Base-by-base conservation (phyloP, 1,140 invertebrate genomes). In the Goniozus legneri region DNA sequence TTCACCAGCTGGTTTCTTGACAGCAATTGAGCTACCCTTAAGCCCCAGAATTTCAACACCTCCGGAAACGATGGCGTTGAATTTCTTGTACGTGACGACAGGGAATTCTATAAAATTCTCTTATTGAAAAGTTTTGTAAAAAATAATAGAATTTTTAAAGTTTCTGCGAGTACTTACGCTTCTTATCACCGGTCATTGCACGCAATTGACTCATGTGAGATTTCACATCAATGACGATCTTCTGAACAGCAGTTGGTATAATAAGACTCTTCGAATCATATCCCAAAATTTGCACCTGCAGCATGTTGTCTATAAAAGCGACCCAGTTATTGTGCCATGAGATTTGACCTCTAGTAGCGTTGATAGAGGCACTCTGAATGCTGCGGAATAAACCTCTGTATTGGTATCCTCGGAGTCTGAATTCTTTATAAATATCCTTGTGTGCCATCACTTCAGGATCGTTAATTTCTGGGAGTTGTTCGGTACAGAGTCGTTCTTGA, bases 371-470 rank as follows among this genome's bases (percentile, higher is more conserved):
- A 60, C 77, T 73, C 10, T 78, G 65, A 8, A 88, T 65, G 10
- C 81, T 84, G 53, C 84, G 80, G 76, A 95, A 96, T 0, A 82
- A 64, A 19, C 87, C 86, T 16, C 80, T 83, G 72, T 97, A 97
- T 50, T 97, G 86, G 65, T 97, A 97, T 1, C 95, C 95, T 59
- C 93, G 80, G 0, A 97, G 78, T 59, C 85, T 80, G 1, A 98
- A 71, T 70, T 97, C 94, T 65, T 95, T 96, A 68, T 98, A 98
- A 40, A 97, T 82, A 65, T 97, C 94, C 40, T 83, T 84, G 0
- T 75, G 76, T 0, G 77, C 77, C 46, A 88, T 56, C 4, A 49
- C 34, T 47, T 73, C 66, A 18, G 65, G 60, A 7, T 64, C 53
- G 3, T 61, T 51, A 0, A 65, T 37, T 8, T 43, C 24, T 18